A percentile compares a stretch with the other conserved stretches of the same genome.
phyloP scores from a whole-genome alignment of 2,888 invertebrate genomes.

The Willowsia nigromaculata region DNA sequence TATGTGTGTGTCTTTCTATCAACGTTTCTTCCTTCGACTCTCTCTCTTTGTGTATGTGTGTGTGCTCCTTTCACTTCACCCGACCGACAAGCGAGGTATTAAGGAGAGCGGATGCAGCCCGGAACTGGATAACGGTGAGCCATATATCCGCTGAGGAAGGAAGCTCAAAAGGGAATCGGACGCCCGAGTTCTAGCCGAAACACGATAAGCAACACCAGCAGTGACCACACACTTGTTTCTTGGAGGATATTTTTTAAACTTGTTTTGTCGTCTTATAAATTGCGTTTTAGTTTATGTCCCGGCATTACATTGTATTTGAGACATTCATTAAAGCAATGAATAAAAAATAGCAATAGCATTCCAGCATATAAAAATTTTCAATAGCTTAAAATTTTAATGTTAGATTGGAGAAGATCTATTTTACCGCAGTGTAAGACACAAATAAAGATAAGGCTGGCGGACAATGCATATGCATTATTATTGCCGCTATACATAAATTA shows the following conservation, averaged over 20 bases:
- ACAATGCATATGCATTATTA: too few species aligned
- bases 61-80: constrained; percentile 76
- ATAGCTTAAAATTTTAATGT: too few species aligned
- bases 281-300: too few species aligned
- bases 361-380: too few species aligned
- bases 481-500: too few species aligned
- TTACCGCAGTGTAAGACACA: too few species aligned
- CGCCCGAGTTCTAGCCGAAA: constrained; percentile 79
- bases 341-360: too few species aligned
- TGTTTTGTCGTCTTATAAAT: neutral
- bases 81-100: constrained; percentile 78
- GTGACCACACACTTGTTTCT: constrained; percentile 76
- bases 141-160: constrained; percentile 79
- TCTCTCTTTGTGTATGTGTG: constrained; percentile 1
- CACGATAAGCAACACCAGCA: constrained; percentile 78
- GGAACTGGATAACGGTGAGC: constrained; percentile 79
- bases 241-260: neutral
- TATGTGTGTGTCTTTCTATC: neutral
- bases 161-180: constrained; percentile 79
- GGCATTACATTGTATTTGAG: too few species aligned
- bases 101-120: constrained; percentile 78
- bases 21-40: neutral
- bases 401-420: too few species aligned
- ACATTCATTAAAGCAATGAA: too few species aligned
- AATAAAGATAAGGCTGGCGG: too few species aligned